Conservation (phyloP, 2,113 vertebrate species). For the Arizona elegans region DNA sequence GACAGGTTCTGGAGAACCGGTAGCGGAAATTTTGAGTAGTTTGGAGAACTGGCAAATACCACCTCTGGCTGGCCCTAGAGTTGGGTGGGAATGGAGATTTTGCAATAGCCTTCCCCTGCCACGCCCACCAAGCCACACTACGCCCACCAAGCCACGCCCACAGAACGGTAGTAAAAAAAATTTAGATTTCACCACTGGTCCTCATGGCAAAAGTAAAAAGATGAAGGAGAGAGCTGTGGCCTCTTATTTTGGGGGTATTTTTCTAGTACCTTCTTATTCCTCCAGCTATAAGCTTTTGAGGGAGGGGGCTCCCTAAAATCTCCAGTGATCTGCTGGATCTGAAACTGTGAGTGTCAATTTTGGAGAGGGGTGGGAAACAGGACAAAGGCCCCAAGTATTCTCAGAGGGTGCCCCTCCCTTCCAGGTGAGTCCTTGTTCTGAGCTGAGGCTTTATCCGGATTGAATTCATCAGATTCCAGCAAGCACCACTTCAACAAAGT, state of each 20-base stretch:
- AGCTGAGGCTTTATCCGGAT: not conserved
- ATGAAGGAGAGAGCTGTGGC: not conserved
- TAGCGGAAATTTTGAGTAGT: no score
- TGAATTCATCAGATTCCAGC: not conserved
- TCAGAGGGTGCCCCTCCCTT: not conserved
- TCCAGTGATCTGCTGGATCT: not conserved
- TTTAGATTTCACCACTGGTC: no score
- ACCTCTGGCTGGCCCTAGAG: no score
- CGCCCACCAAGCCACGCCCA: no score
- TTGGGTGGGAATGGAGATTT: no score
- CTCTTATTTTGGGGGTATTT: not conserved
- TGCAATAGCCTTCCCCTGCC: no score
- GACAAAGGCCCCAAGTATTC: not conserved
- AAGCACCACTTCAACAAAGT: not conserved
- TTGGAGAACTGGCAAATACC: no score
- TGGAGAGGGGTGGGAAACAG: not conserved
- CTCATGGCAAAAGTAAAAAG: not conserved
- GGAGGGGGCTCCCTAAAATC: not conserved
- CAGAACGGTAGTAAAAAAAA: no score
- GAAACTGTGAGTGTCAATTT: not conserved
- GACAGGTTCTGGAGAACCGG: no score
- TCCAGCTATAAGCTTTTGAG: not conserved
- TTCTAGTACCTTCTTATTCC: not conserved
- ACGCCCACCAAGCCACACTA: no score
- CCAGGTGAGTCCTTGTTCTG: not conserved